These are phyloP conservation scores for Papilio dardanus DNA, from an alignment of 1,140 invertebrate genomes.

Conservation along the genomic window DNA sequence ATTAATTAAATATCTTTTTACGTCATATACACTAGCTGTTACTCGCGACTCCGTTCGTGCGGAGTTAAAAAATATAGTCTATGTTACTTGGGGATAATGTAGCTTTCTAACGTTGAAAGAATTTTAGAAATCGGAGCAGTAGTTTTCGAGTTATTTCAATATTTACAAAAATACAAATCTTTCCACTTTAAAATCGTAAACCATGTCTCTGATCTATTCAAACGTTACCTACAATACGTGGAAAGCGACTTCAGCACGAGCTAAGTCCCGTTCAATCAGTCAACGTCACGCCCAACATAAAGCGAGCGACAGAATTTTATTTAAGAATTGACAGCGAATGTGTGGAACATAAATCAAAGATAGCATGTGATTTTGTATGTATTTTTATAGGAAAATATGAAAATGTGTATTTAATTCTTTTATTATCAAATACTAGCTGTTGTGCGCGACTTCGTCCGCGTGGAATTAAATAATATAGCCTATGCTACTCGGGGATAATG, in stretches of 20 bases:
- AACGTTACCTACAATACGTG: background rate
- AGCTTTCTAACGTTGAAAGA: background rate
- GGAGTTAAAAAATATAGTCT: background rate
- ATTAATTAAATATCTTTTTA: no score
- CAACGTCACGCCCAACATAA: background rate
- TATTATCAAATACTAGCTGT: no score
- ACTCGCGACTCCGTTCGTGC: no score
- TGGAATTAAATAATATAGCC: no score
- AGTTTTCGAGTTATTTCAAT: no score
- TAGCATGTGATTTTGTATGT: background rate
- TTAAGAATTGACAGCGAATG: conserved; percentile 14
- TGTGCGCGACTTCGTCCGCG: no score
- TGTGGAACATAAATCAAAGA: conserved; percentile 16
- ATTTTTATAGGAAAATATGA: background rate
- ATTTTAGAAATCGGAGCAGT: no score
- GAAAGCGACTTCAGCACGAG: background rate
- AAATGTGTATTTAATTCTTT: background rate
- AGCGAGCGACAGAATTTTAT: conserved; percentile 14
- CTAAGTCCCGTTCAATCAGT: conserved; percentile 15
- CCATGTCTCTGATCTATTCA: background rate
- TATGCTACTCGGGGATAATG: no score
- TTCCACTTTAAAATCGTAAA: no score
- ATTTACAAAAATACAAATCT: no score
- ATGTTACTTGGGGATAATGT: background rate
- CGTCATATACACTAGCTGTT: no score